Percentiles rank a stretch among this genome's conserved stretches.
phyloP scores from a whole-genome alignment of 1,140 invertebrate genomes.

The Zaprionus kolodkinae region DNA sequence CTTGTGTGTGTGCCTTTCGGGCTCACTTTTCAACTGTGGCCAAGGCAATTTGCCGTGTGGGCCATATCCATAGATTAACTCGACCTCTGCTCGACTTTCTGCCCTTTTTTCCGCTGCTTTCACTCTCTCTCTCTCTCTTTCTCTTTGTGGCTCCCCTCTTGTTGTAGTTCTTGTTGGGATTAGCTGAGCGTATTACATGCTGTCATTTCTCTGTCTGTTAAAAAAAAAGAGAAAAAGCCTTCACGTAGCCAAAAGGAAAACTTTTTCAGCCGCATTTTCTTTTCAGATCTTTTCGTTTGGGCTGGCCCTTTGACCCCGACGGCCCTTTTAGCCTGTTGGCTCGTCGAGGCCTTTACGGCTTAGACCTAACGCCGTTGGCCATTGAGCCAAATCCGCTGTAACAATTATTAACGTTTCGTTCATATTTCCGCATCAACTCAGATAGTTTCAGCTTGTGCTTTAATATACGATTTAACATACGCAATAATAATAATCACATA shows the following conservation, averaged over 20 bases:
- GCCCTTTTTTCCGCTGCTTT: constrained; percentile 19
- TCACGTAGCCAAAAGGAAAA: constrained; percentile 20
- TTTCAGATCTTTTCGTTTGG: constrained; percentile 14
- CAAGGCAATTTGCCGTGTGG: constrained; percentile 16
- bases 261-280: constrained; percentile 24
- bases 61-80: constrained; percentile 60
- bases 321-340: constrained; percentile 39
- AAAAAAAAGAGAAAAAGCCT: constrained; percentile 1
- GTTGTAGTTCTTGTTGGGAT: constrained; percentile 6
- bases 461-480: constrained; percentile 13
- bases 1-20: constrained; percentile 7
- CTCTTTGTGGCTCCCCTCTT: background rate
- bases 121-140: background rate
- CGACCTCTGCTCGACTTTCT: constrained; percentile 61
- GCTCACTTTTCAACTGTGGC: constrained; percentile 21
- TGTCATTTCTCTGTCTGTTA: constrained; percentile 38
- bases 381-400: constrained; percentile 19
- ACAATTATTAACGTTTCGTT: constrained; percentile 12
- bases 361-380: constrained; percentile 13
- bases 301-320: background rate
- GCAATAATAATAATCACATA: background rate
- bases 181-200: constrained; percentile 35
- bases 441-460: constrained; percentile 13
- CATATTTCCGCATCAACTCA: background rate
- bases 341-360: constrained; percentile 57